Base-by-base conservation (phyloP, 2,797 vertebrate genomes). In the Catostomus latipinnis region DNA sequence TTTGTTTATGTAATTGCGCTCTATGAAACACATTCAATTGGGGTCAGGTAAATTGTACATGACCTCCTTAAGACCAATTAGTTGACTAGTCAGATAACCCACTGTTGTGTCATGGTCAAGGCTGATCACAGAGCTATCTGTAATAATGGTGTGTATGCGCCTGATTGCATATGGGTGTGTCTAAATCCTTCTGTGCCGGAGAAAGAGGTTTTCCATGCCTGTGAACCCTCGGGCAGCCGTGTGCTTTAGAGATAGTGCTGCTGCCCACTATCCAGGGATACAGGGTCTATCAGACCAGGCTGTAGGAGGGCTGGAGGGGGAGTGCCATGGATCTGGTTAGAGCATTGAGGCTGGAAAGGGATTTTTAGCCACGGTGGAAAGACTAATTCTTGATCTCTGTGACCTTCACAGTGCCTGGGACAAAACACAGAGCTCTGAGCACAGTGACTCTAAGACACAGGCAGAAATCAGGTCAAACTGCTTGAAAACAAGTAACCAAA, bases 251-350 rank as follows among this genome's bases (percentile, higher is more conserved):
- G 82, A 82, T 84, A 80, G 74, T 57, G n/a, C 63, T 13, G 60
- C 71, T 50, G 49, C 68, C 48, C 63, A 18, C n/a, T 53, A 71
- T 60, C 68, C 45, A 61, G 72, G 61, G 76, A 72, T 72, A 43
- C 58, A 8, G 68, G 78, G 63, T 76, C 54, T 52, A 70, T 53
- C 14, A 43, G 82, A 54, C 67, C 54, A 13, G 67, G 56, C 66
- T 61, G 66, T 22, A 34, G 34, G 18, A 53, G 13, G 78, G 72
- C 56, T 52, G 45, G 76, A 66, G 56, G 69, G 50, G 72, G 69
- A 63, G 46, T 62, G 54, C 14, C 8, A 14, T 56, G 78, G 75
- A 83, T 78, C 74, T 56, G 56, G 79, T 84, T 81, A 86, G 71
- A 48, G 14, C 50, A 22, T 71, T 54, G 10, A 46, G 67, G 63